Evolutionary conservation across 2,113 vertebrate species (phyloP).

Genomic region (Rhombomys opimus): DNA sequence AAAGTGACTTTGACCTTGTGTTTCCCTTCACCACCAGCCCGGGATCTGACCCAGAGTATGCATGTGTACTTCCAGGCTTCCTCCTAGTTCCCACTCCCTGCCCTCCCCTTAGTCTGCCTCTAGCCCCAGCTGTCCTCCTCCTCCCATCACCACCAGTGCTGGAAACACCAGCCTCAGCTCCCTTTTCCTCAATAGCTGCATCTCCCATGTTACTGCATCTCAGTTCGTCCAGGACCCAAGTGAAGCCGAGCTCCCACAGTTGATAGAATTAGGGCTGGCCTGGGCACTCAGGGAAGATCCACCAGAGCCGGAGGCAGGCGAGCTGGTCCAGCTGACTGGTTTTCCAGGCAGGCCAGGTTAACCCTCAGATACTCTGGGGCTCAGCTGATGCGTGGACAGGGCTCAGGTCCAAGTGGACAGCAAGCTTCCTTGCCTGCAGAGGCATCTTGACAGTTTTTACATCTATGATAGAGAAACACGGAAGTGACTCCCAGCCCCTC

Average conservation of each 20-base stretch:
- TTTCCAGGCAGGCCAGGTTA: neutral
- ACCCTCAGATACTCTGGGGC: neutral
- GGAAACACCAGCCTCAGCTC: neutral
- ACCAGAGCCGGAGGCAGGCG: neutral
- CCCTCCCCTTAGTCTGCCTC: neutral
- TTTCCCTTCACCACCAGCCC: accelerated
- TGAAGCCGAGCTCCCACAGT: neutral
- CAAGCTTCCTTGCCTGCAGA: too few relatives aligned
- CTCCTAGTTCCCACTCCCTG: accelerated
- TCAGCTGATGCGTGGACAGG: neutral
- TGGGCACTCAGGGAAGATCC: neutral
- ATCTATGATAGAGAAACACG: neutral
- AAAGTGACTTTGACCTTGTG: neutral
- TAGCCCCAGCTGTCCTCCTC: neutral
- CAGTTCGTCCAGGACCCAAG: neutral
- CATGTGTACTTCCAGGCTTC: neutral
- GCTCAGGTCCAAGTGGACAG: neutral
- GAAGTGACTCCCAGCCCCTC: neutral
- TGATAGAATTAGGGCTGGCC: neutral
- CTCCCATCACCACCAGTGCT: accelerated
- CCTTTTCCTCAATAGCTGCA: neutral
- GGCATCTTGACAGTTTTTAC: neutral
- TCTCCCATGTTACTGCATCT: neutral
- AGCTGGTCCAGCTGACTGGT: neutral
- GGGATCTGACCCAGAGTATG: neutral